Evolutionary conservation across 2,888 invertebrate genomes (phyloP), one percentile per base, ranked within the genome.

Genomic region (Ormyrus pomaceus): DNA sequence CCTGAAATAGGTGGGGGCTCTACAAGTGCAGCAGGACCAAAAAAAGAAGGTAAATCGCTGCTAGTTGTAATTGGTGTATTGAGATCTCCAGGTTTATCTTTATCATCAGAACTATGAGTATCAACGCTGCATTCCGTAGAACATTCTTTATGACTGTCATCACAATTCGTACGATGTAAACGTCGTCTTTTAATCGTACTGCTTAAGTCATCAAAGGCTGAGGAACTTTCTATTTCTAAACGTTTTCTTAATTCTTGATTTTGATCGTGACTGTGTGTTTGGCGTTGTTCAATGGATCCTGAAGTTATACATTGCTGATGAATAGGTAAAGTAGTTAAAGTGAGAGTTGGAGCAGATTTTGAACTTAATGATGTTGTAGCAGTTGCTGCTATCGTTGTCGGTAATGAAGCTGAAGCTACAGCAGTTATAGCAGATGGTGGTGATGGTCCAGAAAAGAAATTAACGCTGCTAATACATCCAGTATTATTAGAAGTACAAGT

Each of bases 31-130:
- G 96, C 94, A 85, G 96, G 95, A 85, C 95, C 97, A 93, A 98
- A 98, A 94, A 98, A 98, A 88, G 96, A 96, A 85, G 96, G 96
- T 88, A 97, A 94, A 92, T 98, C 98, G 88, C 95, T 94, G 88
- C 96, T 96, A 80, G 98, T 97, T 89, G 97, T 97, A 86, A 98
- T 97, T 83, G 98, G 98, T 83, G 98, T 98, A 93, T 98, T 98
- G 90, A 98, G 95, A 91, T 97, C 97, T 83, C 96, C 95, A 85
- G 95, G 94, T 87, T 94, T 93, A 86, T 93, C 90, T 84, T 90
- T 92, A 82, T 93, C 93, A 82, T 92, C 90, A 45, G 59, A 65
- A 69, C 5, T 72, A 72, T 73, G 79, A 9, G n/a, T 34, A 73
- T 59, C 56, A 48, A 74, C 34, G 64, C 19, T 69, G 34, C 74